Conservation (phyloP, 2,888 invertebrate species). For the Stegophylla sp. region DNA sequence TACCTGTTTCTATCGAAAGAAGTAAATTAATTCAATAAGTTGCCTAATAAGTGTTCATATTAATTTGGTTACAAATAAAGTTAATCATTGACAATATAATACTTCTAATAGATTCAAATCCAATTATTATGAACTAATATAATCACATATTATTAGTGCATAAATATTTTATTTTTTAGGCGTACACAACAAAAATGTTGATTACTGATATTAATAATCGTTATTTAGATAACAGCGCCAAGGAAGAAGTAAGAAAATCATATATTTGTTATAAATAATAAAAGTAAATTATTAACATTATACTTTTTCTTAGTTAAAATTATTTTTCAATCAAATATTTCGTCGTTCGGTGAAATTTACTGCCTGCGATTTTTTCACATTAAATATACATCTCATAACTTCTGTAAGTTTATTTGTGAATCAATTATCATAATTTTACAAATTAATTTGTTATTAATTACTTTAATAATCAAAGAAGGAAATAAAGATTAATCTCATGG, state of each 20-base stretch:
- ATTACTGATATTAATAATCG: conserved; percentile 60
- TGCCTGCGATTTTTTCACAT: conserved; percentile 63
- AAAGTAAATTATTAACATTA: not conserved
- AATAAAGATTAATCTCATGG: too few species aligned
- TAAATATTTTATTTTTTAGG: conserved; percentile 55
- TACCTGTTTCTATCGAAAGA: too few species aligned
- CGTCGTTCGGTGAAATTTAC: conserved; percentile 63
- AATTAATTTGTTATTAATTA: too few species aligned
- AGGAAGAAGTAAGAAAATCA: conserved; percentile 61
- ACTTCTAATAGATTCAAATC: too few species aligned
- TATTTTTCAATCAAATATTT: conserved; percentile 60
- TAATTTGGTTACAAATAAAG: too few species aligned
- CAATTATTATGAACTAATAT: too few species aligned
- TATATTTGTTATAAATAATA: not conserved
- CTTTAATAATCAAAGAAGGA: too few species aligned
- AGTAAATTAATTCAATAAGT: too few species aligned
- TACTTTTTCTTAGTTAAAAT: conserved; percentile 1
- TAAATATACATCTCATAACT: conserved; percentile 63
- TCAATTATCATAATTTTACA: not conserved
- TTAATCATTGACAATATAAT: too few species aligned
- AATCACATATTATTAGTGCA: too few species aligned
- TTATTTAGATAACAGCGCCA: conserved; percentile 59
- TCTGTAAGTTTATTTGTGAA: conserved; percentile 62
- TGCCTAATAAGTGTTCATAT: too few species aligned
- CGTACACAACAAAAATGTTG: conserved; percentile 60